A percentile compares a stretch with the other conserved stretches of the same genome.
Evolutionary conservation across 1,140 invertebrate species (phyloP).

Genomic region (Acromyrmex charruanus): DNA sequence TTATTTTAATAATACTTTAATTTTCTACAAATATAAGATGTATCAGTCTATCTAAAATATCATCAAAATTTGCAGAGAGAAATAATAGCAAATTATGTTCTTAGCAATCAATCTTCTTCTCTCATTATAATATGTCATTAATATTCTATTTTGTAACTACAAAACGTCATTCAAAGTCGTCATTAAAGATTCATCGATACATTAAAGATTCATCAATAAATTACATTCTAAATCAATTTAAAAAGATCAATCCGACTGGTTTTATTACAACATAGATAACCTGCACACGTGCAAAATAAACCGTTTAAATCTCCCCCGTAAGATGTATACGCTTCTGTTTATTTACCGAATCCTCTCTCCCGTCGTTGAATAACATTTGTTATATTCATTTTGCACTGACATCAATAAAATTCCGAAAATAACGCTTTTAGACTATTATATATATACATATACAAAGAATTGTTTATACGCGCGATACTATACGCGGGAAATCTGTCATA

Average conservation of each 20-base stretch:
- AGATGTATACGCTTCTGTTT: slow-evolving; percentile 21
- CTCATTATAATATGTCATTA: not conserved
- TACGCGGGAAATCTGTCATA: slow-evolving; percentile 78
- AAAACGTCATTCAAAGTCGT: not conserved
- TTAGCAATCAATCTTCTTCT: not conserved
- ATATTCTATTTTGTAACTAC: not conserved
- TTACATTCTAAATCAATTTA: slow-evolving; percentile 11
- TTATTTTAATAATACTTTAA: not conserved
- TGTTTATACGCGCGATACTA: slow-evolving; percentile 57
- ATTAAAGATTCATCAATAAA: too few species aligned
- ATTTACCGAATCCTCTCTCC: slow-evolving; percentile 81
- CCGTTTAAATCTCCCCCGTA: not conserved
- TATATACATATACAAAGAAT: not conserved
- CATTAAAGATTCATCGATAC: too few species aligned
- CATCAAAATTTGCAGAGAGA: not conserved
- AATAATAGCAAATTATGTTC: not conserved
- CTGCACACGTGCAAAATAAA: slow-evolving; percentile 21
- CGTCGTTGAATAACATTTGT: slow-evolving; percentile 77
- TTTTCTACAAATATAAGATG: not conserved
- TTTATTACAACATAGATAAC: slow-evolving; percentile 32
- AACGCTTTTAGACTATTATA: slow-evolving; percentile 9
- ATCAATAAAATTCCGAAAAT: slow-evolving; percentile 62
- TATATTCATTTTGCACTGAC: slow-evolving; percentile 79
- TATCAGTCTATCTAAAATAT: not conserved
- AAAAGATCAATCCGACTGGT: not conserved